Base-by-base conservation (phyloP, 1,140 invertebrate species). In the Saccostrea glomerata region DNA sequence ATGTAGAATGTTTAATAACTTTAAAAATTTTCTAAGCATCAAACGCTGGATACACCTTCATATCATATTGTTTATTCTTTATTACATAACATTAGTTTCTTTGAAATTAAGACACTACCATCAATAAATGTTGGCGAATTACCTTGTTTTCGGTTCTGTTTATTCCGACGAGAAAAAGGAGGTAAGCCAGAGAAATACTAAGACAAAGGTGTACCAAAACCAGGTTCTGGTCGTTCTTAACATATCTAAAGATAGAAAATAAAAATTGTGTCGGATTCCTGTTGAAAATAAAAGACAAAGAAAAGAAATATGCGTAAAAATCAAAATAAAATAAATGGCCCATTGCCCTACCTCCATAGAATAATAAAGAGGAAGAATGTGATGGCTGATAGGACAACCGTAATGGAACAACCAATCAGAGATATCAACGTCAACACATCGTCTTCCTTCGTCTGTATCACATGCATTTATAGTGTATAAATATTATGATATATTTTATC, bases 381-480 rank as follows among this genome's bases (percentile, higher is more conserved):
- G 9, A 87, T 15, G 1, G 73, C 55, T 17, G 73, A 73, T 6
- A 66, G 55, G 12, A 56, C 86, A n/a, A 87, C 73, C 5, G 86
- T 73, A 17, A 87, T 87, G 55, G 66, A 77, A 47, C 86, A 87
- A n/a, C 86, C 86, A 77, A 87, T 56, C 56, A 87, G 66, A 3
- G 86, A 73, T 23, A 87, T 87, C 13, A 82, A 20, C 11, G 23
- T 25, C 17, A 84, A 25, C 12, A 84, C n/a, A 20, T n/a, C 82
- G n/a, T 84, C 82, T 54, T 54, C 47, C 20, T n/a, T 56, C 5
- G 25, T 23, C 82, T 84, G 13, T 66, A 6, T n/a, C 60, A 55
- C 4, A 36, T 23, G 15, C 73, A 82, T 30, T 12, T 5, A 36
- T 11, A 17, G 25, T 30, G 7, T 15, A 82, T 82, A 11, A 17